Percentiles rank a stretch among this genome's conserved stretches.
Conservation (phyloP, 2,113 vertebrate species). For the Drymodes brunneopygia region DNA sequence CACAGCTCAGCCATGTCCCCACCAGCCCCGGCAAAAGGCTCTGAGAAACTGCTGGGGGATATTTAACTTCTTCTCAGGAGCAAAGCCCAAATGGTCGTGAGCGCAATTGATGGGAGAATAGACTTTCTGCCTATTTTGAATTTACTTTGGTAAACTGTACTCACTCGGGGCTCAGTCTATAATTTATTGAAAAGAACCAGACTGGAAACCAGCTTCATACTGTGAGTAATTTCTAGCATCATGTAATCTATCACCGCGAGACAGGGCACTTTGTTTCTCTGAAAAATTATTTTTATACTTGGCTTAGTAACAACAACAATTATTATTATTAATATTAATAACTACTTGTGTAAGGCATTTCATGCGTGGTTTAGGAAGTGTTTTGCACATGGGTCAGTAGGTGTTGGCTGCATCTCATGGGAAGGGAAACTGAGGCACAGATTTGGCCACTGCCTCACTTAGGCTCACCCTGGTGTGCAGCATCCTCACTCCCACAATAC, state of each 20-base stretch:
- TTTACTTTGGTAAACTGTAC: conserved; percentile 5
- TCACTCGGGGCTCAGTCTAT: background rate
- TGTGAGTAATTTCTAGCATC: conserved; percentile 64
- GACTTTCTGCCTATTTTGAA: background rate
- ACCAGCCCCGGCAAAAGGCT: background rate
- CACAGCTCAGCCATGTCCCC: background rate
- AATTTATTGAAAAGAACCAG: conserved; percentile 66
- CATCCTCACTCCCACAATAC: background rate
- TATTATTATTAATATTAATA: conserved; percentile 68
- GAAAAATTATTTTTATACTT: conserved; percentile 64
- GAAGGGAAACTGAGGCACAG: background rate
- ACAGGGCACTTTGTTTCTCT: conserved; percentile 60
- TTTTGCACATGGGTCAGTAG: background rate
- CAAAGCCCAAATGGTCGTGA: background rate
- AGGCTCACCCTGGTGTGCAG: background rate
- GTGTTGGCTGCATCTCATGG: background rate
- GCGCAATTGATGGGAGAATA: background rate
- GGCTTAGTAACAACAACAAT: conserved; percentile 60
- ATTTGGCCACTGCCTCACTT: background rate
- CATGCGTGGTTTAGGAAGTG: background rate
- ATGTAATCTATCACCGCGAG: conserved; percentile 40
- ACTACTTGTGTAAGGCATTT: conserved; percentile 19
- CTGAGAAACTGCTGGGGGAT: background rate
- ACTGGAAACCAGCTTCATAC: conserved; percentile 56
- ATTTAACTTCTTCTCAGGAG: background rate